Evolutionary conservation across 2,113 vertebrate species (phyloP).

Genomic region (Pyxicephalus adspersus): DNA sequence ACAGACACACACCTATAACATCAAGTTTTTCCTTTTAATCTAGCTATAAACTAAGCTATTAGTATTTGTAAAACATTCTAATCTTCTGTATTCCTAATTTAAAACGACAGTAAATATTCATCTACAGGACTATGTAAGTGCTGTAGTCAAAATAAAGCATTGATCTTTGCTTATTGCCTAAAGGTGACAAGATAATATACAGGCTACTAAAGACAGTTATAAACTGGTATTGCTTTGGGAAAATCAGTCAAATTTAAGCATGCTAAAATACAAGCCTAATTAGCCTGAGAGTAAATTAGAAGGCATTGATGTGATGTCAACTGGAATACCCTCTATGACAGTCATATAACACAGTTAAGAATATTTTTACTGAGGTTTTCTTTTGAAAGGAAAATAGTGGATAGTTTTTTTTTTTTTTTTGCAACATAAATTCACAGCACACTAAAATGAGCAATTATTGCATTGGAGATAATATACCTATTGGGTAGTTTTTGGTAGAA

Average conservation of each 20-base stretch:
- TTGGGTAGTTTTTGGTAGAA: too few relatives aligned
- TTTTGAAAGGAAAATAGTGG: too few relatives aligned
- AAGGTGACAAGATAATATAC: constrained; percentile 33
- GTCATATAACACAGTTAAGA: neutral
- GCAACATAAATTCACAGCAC: too few relatives aligned
- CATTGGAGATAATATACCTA: too few relatives aligned
- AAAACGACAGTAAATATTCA: neutral
- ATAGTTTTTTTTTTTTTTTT: too few relatives aligned
- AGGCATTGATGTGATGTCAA: neutral
- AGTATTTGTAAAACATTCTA: neutral
- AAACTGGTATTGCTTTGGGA: neutral
- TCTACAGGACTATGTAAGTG: too few relatives aligned
- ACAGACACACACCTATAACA: too few relatives aligned
- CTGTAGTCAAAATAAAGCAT: neutral
- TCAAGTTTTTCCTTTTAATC: too few relatives aligned
- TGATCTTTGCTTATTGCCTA: neutral
- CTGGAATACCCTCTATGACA: neutral
- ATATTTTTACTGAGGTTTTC: too few relatives aligned
- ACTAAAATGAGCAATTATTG: too few relatives aligned
- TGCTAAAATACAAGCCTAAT: constrained; percentile 13
- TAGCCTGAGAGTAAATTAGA: neutral
- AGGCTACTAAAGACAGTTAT: neutral
- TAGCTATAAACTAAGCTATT: too few relatives aligned
- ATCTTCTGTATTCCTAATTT: neutral
- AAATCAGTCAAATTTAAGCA: neutral